Evolutionary conservation across 2,888 invertebrate species (phyloP), one percentile per base, ranked within the genome.

Genomic region (Synanthedon andrenaeformis): DNA sequence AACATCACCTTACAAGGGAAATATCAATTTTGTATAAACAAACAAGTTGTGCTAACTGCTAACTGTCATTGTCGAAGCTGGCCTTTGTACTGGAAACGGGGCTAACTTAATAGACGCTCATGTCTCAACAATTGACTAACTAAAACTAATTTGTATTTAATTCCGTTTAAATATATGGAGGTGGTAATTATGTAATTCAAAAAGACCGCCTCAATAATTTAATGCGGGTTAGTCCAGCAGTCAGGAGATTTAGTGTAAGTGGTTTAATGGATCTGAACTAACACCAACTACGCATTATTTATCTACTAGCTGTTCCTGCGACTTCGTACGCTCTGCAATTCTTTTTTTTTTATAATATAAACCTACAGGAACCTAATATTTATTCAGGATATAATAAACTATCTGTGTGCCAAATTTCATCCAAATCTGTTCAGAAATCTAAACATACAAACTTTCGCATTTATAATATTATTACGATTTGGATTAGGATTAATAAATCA

Each of bases 11-110:
- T 14, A 14, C n/a, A 12, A 45, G 14, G 2, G 45, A 45, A 45
- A 6, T 45, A 13, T n/a, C 11, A 45, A 45, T 45, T 45, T 45
- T 45, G 45, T 45, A 45, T 3, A 14, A n/a, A 45, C 12, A 66
- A 71, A 74, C 74, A 70, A 72, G 72, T 72, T 45, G 45, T 13
- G 14, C 45, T 45, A 12, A 79, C 76, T 13, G 14, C 45, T 45
- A 12, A 79, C 76, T 77, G 76, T 76, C 77, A 74, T 74, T 77
- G 76, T 75, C 73, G 74, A 69, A 70, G 74, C 68, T 69, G 69
- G 74, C 68, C 71, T 75, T 75, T 72, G 69, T 75, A 67, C 45
- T 69, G 64, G 68, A 68, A 68, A 62, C 63, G 62, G 45, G 45
- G 64, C 69, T 75, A 73, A 75, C 66, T 74, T 74, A 76, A 76